Percentiles rank a stretch among this genome's conserved stretches.
Conservation (phyloP, 2,113 vertebrate species). For the Siphamia tubifer region DNA sequence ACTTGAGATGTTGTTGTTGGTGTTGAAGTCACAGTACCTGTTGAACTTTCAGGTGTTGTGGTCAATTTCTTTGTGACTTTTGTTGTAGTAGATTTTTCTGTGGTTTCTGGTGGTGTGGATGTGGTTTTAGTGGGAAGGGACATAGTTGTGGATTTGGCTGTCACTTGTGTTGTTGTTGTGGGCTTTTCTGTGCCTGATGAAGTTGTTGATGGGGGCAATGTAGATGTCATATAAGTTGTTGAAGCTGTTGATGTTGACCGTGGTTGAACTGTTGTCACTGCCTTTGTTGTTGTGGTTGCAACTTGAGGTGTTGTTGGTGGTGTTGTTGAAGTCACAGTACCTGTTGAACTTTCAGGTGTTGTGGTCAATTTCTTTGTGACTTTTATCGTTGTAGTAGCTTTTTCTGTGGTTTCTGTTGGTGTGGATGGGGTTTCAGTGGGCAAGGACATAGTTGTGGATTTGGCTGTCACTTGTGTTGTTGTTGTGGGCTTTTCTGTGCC, state of each 20-base stretch:
- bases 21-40: no score
- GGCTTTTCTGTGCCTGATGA: not conserved
- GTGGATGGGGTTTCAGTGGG: no score
- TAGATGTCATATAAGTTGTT: not conserved
- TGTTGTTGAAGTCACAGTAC: no score
- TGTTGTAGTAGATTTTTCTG: not conserved
- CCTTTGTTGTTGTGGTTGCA: no score
- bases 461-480: no score
- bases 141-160: not conserved
- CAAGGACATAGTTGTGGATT: no score
- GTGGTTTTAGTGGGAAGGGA: not conserved
- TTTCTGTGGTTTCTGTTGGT: not conserved
- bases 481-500: not conserved
- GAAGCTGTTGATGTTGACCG: not conserved
- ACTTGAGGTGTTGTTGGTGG: no score
- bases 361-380: no score
- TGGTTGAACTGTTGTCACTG: not conserved
- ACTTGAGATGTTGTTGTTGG: no score
- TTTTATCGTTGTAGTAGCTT: not conserved
- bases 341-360: no score
- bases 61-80: no score
- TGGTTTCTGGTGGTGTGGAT: not conserved
- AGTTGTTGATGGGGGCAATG: not conserved
- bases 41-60: no score
- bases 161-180: not conserved